phyloP scores from a whole-genome alignment of 2,888 invertebrate genomes.

The Clitarchus hookeri region DNA sequence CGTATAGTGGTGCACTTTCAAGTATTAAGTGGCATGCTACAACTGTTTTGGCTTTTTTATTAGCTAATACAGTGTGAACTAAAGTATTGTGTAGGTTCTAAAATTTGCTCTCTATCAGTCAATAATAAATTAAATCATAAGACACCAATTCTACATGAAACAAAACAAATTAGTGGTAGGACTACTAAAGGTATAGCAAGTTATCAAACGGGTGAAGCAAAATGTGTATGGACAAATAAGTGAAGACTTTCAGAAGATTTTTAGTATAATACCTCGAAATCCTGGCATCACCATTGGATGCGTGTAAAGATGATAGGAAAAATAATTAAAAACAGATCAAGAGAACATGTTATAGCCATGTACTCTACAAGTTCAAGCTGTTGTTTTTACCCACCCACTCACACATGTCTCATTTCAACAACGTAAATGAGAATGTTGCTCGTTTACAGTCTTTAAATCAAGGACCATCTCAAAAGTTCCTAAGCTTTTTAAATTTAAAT shows the following conservation, averaged over 20 bases:
- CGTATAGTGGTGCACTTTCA: constrained; percentile 27
- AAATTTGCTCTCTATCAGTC: constrained; percentile 36
- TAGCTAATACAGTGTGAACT: constrained; percentile 28
- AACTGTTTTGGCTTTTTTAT: constrained; percentile 25
- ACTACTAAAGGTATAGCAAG: constrained; percentile 32
- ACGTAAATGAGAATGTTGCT: constrained; percentile 50
- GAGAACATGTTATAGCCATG: constrained; percentile 33
- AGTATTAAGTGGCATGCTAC: constrained; percentile 30
- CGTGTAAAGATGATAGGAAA: constrained; percentile 58
- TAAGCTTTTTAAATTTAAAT: constrained; percentile 58
- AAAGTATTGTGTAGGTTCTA: constrained; percentile 29
- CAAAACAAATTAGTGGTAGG: constrained; percentile 32
- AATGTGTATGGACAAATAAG: constrained; percentile 26
- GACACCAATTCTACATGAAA: constrained; percentile 37
- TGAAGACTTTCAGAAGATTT: constrained; percentile 17
- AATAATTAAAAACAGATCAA: constrained; percentile 57
- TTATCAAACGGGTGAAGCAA: constrained; percentile 29
- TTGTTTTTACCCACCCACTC: constrained; percentile 37
- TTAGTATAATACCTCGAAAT: constrained; percentile 75
- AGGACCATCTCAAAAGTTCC: constrained; percentile 95
- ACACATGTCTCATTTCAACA: constrained; percentile 49
- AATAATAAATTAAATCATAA: constrained; percentile 34
- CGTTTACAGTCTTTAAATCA: constrained; percentile 52
- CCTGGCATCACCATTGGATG: constrained; percentile 67
- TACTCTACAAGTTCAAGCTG: constrained; percentile 31